Evolutionary conservation across 2,888 invertebrate genomes (phyloP), one percentile per base, ranked within the genome.

Genomic region (Lasioglossum marginatum): DNA sequence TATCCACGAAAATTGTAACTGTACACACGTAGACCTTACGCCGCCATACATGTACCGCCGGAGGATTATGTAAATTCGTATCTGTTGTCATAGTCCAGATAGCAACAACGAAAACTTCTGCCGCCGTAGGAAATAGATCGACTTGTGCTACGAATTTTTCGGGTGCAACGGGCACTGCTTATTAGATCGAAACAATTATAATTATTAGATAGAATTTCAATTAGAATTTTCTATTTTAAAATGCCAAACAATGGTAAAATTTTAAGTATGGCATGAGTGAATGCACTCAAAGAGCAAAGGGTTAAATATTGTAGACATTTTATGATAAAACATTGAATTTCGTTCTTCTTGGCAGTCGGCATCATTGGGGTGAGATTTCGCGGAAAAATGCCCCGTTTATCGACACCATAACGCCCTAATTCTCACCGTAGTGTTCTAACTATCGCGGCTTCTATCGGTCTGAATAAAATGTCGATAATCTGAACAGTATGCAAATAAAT

Each of bases 401-500:
- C 12, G 4, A 27, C 34, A 71, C 12, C 6, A 14, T n/a, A 34
- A 43, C 34, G 34, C 23, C 74, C 77, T 66, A 45, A 60, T 83
- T 76, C 60, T 70, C 66, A 75, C 63, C 66, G 45, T 40, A 40
- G 34, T 45, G 70, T 80, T 76, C 45, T 27, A 63, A 52, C 74
- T 57, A 74, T 60, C 48, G 68, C 37, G 68, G 73, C 43, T 45
- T 78, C 60, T 86, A 89, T 91, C 86, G 52, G 19, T 52, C 12
- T 23, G 83, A 83, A 91, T 88, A 87, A 89, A 89, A 89, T 75
- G 45, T 77, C 52, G 70, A 48, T 92, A 91, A 92, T 92, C 91
- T 81, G 87, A 81, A 79, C 73, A n/a, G 87, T 90, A 92, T 90
- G 90, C 86, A 92, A 92, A 92, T 91, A 91, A 84, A 86, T 86